Evolutionary conservation across 2,113 vertebrate species (phyloP), one percentile per base, ranked within the genome.

Genomic region (Indicator maculatus): DNA sequence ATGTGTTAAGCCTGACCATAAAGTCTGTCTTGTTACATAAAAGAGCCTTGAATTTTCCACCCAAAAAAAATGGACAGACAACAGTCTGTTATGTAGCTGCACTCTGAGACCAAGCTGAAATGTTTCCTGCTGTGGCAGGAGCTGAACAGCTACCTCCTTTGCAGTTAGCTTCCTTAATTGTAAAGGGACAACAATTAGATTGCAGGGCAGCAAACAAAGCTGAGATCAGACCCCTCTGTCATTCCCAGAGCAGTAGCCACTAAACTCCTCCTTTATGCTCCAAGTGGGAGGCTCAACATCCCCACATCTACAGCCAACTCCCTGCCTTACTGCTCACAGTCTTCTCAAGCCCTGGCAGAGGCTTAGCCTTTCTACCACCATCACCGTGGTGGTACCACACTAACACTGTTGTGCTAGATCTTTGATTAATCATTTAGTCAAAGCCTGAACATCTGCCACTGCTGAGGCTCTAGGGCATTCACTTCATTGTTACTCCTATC

Each of bases 121-220:
- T 0, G 2, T n/a, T 88, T 96, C 66, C 65, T 63, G 69, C 44
- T 88, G 71, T 61, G 86, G 67, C 84, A 83, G 41, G 50, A 89
- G 86, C 78, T 74, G 78, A 94, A 79, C 23, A 71, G n/a, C 59
- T 78, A 63, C 64, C 93, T 96, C 89, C 83, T 95, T 75, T 93
- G 38, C 63, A 71, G 47, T 75, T 66, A 39, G 23, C 60, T 96
- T 92, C 94, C 82, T 88, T 86, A 75, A 94, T 41, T 47, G 28
- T 59, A 67, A 93, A 81, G 80, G 89, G 76, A 61, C 60, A 89
- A 86, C 36, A 47, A 67, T 59, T 53, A 67, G 47, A 60, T 20
- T 74, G 52, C 76, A 90, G 60, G 47, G 56, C 76, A 74, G 73
- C 53, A 41, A 26, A 24, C 73, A 26, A 64, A 78, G 31, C 60